These are phyloP conservation scores for Prionace glauca DNA, from an alignment of 2,797 vertebrate species.

Conservation along the genomic window DNA sequence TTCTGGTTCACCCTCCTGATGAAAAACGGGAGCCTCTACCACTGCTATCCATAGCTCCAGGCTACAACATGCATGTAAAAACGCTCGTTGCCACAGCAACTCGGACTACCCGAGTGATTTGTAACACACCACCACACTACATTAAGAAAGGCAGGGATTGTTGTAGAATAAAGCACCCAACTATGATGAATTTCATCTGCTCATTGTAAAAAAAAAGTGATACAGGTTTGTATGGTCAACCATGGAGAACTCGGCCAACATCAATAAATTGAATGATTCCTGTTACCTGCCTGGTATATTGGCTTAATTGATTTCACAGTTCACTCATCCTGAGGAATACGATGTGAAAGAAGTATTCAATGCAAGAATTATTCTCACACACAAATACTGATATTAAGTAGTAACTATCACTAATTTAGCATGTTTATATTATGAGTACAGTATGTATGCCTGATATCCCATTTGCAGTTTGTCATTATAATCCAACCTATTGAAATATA, in stretches of 20 bases:
- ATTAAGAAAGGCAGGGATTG: background rate
- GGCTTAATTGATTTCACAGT: background rate
- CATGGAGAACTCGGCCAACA: background rate
- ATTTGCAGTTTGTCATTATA: background rate
- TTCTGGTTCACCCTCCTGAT: too few relatives aligned
- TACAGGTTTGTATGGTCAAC: background rate
- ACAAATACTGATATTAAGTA: background rate
- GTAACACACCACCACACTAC: background rate
- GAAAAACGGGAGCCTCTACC: too few relatives aligned
- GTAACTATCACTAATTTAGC: background rate
- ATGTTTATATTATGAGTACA: background rate
- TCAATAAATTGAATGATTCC: background rate
- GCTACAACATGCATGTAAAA: too few relatives aligned
- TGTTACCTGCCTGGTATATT: background rate
- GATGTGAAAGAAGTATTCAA: background rate
- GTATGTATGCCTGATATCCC: background rate
- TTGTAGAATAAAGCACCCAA: background rate
- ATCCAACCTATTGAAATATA: background rate
- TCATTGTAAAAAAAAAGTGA: background rate
- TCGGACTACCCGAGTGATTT: too few relatives aligned
- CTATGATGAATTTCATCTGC: background rate
- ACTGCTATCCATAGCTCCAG: too few relatives aligned
- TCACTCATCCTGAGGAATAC: background rate
- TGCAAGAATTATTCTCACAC: background rate
- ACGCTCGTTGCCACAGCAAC: too few relatives aligned